Base-by-base conservation (phyloP, 2,888 invertebrate genomes). In the Oscheius sp. region DNA sequence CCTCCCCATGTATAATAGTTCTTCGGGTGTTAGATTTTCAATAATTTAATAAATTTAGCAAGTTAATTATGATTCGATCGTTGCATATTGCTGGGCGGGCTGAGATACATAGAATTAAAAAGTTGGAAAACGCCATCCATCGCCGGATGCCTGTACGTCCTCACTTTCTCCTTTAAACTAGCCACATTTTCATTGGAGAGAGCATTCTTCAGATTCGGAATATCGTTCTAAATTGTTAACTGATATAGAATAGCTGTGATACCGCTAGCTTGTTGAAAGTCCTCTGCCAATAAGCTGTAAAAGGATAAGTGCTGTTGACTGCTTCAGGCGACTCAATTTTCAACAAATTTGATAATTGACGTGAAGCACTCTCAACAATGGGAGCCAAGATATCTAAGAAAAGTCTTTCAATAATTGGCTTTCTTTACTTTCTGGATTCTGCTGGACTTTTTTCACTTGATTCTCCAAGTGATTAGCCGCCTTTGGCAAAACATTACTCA, bases 361-460 rank as follows among this genome's bases (percentile, higher is more conserved):
- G 27, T 6, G 65, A 52, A 5, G 65, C 65, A 15, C 53, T 37
- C 37, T 65, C 65, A 4, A 65, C 50, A 1, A 65, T 53, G 6
- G 65, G 65, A 15, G 52, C 65, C 2, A 65, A 25, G n/a, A 53
- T 42, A 42, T 65, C 65, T 65, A 34, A 27, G 23, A 27, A 27
- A 5, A 17, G 8, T 8, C 17, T 5, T 17, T 3, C 29, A 37
- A 37, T 20, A n/a, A 15, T 23, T 27, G 27, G 27, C n/a, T 64
- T 12, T 20, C 27, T 37, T n/a, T 27, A 65, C 53, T 65, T 20
- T 53, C 52, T 52, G 23, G 29, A 17, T 42, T 42, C 20, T 42
- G 8, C 25, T 53, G 52, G 10, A 33, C 53, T 15, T 52, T 64
- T 23, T 50, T 50, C 23, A 50, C 48, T 20, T 20, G 27, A 1